phyloP scores from a whole-genome alignment of 2,113 vertebrate genomes.

The Xerus inauris region DNA sequence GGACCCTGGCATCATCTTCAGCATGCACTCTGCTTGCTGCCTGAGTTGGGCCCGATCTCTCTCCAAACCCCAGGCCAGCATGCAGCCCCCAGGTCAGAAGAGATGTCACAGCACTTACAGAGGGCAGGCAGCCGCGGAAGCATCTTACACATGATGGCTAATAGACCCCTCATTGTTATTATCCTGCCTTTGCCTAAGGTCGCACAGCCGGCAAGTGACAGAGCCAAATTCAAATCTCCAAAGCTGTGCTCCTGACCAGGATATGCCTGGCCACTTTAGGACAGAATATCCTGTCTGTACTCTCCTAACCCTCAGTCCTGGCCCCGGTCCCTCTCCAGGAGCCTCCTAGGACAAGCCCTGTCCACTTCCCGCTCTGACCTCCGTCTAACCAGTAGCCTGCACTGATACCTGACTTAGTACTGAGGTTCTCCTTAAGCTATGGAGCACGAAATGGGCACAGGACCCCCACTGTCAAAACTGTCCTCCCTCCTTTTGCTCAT shows the following conservation, averaged over 20 bases:
- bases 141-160: accelerated
- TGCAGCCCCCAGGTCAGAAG: accelerated
- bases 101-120: accelerated
- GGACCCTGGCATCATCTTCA: no score
- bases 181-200: neutral
- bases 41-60: neutral
- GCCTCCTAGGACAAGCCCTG: accelerated
- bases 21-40: accelerated
- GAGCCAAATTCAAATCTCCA: neutral
- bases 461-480: accelerated
- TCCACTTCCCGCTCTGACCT: accelerated
- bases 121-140: neutral
- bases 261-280: accelerated
- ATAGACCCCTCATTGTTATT: accelerated
- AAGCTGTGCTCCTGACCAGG: neutral
- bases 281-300: accelerated
- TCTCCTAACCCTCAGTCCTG: no score
- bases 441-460: neutral
- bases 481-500: accelerated
- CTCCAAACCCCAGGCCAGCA: neutral
- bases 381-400: accelerated
- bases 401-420: neutral
- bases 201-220: accelerated
- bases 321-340: neutral
- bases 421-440: neutral